A percentile compares a stretch with the other conserved stretches of the same genome.
These are phyloP conservation scores for Clarias batrachus DNA, from an alignment of 2,113 vertebrate genomes.

Conservation along the genomic window DNA sequence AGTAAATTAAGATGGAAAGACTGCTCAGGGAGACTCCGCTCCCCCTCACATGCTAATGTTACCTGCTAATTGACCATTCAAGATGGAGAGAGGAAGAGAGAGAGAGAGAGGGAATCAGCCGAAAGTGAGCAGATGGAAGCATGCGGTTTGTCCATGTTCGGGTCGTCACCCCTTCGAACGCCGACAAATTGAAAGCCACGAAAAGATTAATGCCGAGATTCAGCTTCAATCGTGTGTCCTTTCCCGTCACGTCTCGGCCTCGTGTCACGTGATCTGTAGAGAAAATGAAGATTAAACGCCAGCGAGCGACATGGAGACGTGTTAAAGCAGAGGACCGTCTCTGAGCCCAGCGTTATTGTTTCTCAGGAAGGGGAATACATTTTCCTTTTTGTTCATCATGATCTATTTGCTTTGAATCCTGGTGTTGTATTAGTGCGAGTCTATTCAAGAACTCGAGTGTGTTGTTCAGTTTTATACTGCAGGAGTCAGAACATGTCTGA, in stretches of 20 bases:
- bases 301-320: conserved; percentile 37
- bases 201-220: conserved; percentile 57
- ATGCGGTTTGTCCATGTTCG: conserved; percentile 34
- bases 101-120: conserved; percentile 29
- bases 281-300: conserved; percentile 61
- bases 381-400: background rate
- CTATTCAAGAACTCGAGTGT: background rate
- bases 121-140: conserved; percentile 45
- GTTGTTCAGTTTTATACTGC: background rate
- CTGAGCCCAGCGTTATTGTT: background rate
- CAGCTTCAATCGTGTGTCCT: conserved; percentile 42
- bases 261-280: conserved; percentile 29
- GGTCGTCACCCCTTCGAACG: conserved; percentile 32
- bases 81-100: conserved; percentile 30
- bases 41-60: conserved; percentile 40
- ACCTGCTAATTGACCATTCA: conserved; percentile 47
- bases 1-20: conserved; percentile 17
- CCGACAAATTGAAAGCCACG: conserved; percentile 36
- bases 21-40: background rate
- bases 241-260: conserved; percentile 49
- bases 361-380: background rate
- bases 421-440: background rate
- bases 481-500: background rate
- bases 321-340: conserved; percentile 32
- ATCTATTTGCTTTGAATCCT: background rate